Conservation (phyloP, 92 coral and sea anemone genomes). For the Umimayanthus kanabou region DNA sequence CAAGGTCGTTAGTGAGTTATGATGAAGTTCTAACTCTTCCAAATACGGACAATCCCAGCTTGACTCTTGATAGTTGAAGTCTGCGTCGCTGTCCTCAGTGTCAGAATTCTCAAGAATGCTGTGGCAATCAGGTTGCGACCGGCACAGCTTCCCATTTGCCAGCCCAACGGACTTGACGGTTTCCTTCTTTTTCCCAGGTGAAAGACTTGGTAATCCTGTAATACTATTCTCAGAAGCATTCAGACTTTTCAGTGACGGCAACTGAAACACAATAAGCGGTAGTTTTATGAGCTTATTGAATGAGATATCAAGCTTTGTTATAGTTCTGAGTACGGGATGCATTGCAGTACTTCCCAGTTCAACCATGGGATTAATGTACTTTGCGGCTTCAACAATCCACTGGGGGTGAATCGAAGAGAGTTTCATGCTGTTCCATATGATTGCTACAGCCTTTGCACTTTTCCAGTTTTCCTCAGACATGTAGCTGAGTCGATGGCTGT, state of each 20-base stretch:
- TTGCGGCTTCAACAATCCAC: conserved; percentile 88
- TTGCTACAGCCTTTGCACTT: conserved; percentile 67
- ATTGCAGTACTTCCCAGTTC: conserved; percentile 52
- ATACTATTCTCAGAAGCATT: conserved; percentile 77
- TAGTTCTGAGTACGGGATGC: conserved; percentile 78
- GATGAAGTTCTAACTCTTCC: conserved; percentile 93
- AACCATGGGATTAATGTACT: conserved; percentile 71
- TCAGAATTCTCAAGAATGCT: conserved; percentile 60
- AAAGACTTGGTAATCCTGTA: conserved; percentile 67
- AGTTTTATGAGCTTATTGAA: conserved; percentile 71
- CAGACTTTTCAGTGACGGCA: conserved; percentile 75
- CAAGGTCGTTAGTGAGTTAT: conserved; percentile 70
- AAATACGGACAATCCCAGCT: conserved; percentile 95
- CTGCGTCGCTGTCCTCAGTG: conserved; percentile 64
- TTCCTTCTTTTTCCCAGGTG: conserved; percentile 60
- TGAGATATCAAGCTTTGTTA: conserved; percentile 87
- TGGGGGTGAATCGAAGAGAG: conserved; percentile 67
- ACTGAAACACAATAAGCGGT: conserved; percentile 84
- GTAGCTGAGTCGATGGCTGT: conserved; percentile 79
- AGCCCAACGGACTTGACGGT: conserved; percentile 29
- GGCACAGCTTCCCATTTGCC: conserved; percentile 53
- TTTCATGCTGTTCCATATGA: conserved; percentile 88
- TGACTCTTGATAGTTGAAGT: conserved; percentile 73
- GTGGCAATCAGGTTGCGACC: conserved; percentile 59
- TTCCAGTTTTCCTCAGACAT: conserved; percentile 80